Base-by-base conservation (phyloP, 2,888 invertebrate species). In the Rotaria magnacalcarata region DNA sequence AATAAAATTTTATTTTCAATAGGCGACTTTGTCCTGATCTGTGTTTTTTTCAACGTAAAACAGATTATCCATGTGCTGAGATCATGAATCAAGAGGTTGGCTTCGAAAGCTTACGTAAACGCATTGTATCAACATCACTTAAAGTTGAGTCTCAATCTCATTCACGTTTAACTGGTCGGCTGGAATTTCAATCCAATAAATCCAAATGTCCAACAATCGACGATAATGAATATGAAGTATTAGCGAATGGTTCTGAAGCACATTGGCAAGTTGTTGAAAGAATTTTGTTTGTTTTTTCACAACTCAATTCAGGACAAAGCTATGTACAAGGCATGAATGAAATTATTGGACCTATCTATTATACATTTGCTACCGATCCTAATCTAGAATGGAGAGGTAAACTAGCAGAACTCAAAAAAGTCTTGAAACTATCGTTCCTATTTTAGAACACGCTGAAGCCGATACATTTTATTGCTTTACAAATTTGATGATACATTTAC, bases 191-290 rank as follows among this genome's bases (percentile, higher is more conserved):
- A 58, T 85, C 80, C 16, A 54, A 87, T n/a, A 60, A 67, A 75
- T 52, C 56, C 34, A 19, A 21, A 27, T n/a, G 41, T 47, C 47
- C 10, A n/a, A 80, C 16, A 19, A 27, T 27, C 3, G 86, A 86
- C 16, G 41, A 85, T 74, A 54, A 52, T 47, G 84, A 85, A 43
- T 85, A 86, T 75, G 67, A 84, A 52, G 74, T 95, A 95, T 93
- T 97, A 91, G 93, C 94, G 21, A 95, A 95, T 89, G 96, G 96
- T 27, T 94, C 94, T 89, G 97, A 98, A 91, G 96, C 96, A 0
- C 97, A 98, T 90, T 98, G 98, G 98, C 97, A 99, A 92, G 97
- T 98, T 7, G 95, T 97, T 0, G 97, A 99, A 90, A 93, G 99
- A 87, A 96, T 99, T 91, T 92, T 99, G 87, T 99, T 99, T 92